Percentiles rank a stretch among this genome's conserved stretches.
These are phyloP conservation scores for Dryobota labecula DNA, from an alignment of 2,888 invertebrate species.

Conservation along the genomic window DNA sequence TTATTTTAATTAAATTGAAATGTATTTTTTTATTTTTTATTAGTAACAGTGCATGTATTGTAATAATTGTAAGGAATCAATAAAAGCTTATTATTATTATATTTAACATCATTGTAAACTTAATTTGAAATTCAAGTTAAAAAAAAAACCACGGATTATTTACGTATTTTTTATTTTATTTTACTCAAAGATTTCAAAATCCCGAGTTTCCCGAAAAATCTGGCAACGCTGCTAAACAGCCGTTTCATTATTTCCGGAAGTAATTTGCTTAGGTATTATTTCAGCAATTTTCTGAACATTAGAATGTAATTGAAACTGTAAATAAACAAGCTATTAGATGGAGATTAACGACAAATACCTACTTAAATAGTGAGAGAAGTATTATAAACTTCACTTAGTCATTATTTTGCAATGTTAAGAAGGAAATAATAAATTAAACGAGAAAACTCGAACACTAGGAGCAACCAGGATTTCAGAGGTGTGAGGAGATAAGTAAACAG, in stretches of 20 bases:
- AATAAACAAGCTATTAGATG: constrained; percentile 2
- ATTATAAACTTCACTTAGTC: constrained; percentile 8
- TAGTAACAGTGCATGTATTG: too few relatives aligned
- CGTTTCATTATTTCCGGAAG: neutral
- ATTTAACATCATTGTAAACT: too few relatives aligned
- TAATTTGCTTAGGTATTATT: constrained; percentile 19
- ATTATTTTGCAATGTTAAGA: constrained; percentile 2
- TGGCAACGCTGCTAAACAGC: neutral
- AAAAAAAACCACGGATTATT: too few relatives aligned
- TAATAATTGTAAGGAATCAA: too few relatives aligned
- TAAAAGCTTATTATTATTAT: too few relatives aligned
- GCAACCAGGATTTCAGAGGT: neutral
- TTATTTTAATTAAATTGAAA: too few relatives aligned
- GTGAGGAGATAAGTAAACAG: neutral
- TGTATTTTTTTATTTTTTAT: too few relatives aligned
- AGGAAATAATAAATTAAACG: neutral
- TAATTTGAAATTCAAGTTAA: too few relatives aligned
- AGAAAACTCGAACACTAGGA: neutral
- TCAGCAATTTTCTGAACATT: constrained; percentile 15
- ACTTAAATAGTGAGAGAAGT: constrained; percentile 12
- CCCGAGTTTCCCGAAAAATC: too few relatives aligned
- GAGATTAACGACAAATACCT: neutral
- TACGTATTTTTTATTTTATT: too few relatives aligned
- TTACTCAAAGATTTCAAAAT: too few relatives aligned
- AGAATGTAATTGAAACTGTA: neutral